phyloP scores from a whole-genome alignment of 2,888 invertebrate species.

The Eristalis tenax region DNA sequence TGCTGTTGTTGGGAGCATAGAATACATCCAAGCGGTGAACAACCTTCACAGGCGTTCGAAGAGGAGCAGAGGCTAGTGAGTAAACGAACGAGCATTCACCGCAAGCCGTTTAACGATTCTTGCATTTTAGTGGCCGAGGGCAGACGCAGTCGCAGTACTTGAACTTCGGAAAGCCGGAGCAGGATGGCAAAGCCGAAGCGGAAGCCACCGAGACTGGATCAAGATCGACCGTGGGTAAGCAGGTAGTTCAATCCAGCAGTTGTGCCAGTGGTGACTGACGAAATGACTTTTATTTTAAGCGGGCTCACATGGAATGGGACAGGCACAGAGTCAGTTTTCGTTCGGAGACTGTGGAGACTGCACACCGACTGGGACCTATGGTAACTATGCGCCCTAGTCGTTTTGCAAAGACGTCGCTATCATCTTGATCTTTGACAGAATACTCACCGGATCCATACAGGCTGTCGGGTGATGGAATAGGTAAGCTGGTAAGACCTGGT shows the following conservation, averaged over 20 bases:
- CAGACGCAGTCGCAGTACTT: slow-evolving; percentile 93
- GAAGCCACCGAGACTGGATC: slow-evolving; percentile 85
- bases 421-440: slow-evolving; percentile 54
- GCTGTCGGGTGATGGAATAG: slow-evolving; percentile 66
- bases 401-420: neutral
- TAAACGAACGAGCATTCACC: slow-evolving; percentile 31
- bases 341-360: slow-evolving; percentile 76
- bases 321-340: slow-evolving; percentile 93
- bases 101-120: neutral
- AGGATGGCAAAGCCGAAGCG: slow-evolving; percentile 90
- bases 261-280: neutral
- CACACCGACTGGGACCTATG: slow-evolving; percentile 67
- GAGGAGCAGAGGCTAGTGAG: slow-evolving; percentile 80
- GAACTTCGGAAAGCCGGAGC: slow-evolving; percentile 85
- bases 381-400: slow-evolving; percentile 43
- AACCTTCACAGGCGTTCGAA: slow-evolving; percentile 75
- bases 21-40: slow-evolving; percentile 72
- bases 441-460: slow-evolving; percentile 75
- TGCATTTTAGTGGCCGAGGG: slow-evolving; percentile 82
- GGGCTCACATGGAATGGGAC: slow-evolving; percentile 92
- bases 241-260: neutral
- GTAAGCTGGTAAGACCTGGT: slow-evolving; percentile 40
- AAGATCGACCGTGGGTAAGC: slow-evolving; percentile 80
- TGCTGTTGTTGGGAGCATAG: slow-evolving; percentile 71
- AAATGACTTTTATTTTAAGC: slow-evolving; percentile 82